phyloP scores from a whole-genome alignment of 2,888 invertebrate genomes.

The Apamea epomidion region DNA sequence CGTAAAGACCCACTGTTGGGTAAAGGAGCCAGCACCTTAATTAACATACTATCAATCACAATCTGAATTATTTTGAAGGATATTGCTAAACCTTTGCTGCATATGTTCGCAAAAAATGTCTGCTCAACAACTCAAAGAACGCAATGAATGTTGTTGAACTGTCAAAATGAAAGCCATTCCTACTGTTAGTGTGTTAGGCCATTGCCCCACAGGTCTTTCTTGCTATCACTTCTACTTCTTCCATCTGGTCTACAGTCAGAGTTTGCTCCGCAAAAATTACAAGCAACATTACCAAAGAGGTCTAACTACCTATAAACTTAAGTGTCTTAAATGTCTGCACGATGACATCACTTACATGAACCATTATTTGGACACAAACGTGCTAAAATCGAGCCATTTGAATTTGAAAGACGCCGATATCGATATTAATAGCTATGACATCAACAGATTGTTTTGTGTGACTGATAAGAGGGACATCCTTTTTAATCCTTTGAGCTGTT shows the following conservation, averaged over 20 bases:
- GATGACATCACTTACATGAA: constrained; percentile 46
- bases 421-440: constrained; percentile 37
- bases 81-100: background rate
- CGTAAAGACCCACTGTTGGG: background rate
- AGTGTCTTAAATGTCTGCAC: constrained; percentile 31
- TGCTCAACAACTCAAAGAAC: background rate
- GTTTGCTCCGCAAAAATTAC: background rate
- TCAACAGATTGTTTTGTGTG: constrained; percentile 38
- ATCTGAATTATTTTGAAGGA: background rate
- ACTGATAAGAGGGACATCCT: constrained; percentile 18
- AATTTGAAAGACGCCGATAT: constrained; percentile 50
- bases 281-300: constrained; percentile 7
- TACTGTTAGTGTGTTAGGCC: background rate
- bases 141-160: background rate
- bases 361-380: constrained; percentile 46
- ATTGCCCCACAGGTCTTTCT: background rate
- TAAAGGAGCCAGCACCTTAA: background rate
- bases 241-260: background rate
- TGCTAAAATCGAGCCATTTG: constrained; percentile 50
- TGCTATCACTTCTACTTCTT: background rate
- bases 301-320: constrained; percentile 9
- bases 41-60: background rate
- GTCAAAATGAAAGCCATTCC: background rate
- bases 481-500: constrained; percentile 19
- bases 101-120: background rate